Evolutionary conservation across 2,113 vertebrate genomes (phyloP).

Genomic region (Scomber colias): DNA sequence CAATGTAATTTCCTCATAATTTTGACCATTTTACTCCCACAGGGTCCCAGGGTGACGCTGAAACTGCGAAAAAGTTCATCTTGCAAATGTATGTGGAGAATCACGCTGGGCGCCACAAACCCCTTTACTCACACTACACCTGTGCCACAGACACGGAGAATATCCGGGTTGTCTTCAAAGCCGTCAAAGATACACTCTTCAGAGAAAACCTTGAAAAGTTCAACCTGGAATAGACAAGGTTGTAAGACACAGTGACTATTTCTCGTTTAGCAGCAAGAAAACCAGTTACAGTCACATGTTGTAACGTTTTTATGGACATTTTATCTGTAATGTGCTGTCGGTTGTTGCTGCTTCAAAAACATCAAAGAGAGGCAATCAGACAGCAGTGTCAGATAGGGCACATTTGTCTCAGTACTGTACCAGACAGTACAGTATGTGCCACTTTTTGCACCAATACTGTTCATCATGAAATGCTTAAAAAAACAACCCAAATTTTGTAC

Average conservation of each 20-base stretch:
- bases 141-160: conserved; percentile 93
- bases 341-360: conserved; percentile 6
- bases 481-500: not conserved
- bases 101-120: conserved; percentile 83
- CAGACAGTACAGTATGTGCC: not conserved
- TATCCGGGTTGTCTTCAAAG: conserved; percentile 86
- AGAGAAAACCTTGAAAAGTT: conserved; percentile 82
- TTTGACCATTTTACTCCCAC: not conserved
- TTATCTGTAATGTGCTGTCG: conserved; percentile 12
- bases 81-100: conserved; percentile 84
- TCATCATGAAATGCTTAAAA: not conserved
- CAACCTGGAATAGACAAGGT: conserved; percentile 74
- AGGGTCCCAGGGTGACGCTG: conserved; percentile 86
- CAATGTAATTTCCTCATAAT: not conserved
- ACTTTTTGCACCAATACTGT: not conserved
- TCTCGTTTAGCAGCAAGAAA: not conserved
- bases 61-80: conserved; percentile 87
- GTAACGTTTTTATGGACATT: conserved; percentile 12
- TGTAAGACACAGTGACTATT: not conserved
- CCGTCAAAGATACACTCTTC: conserved; percentile 88
- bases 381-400: conserved; percentile 19
- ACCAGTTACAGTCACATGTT: not conserved
- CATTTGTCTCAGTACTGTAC: conserved; percentile 9
- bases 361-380: conserved; percentile 6
- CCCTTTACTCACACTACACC: conserved; percentile 89